These are phyloP conservation scores for Miichthys miiuy DNA, from an alignment of 2,797 vertebrate species.

Conservation along the genomic window DNA sequence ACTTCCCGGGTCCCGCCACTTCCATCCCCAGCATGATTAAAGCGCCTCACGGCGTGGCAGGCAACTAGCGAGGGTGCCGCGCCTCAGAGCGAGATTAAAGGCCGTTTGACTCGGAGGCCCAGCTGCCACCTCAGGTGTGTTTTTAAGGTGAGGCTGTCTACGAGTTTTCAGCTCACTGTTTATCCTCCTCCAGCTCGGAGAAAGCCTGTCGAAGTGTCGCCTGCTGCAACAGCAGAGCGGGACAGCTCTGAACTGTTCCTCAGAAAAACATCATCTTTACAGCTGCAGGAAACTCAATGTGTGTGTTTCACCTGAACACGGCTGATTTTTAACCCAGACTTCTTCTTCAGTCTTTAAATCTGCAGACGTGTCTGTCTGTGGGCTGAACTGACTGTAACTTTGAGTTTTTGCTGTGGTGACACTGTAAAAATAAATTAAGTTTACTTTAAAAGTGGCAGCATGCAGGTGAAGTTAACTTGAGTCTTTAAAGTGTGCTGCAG, in stretches of 20 bases:
- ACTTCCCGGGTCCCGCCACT: conserved; percentile 32
- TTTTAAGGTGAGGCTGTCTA: conserved; percentile 69
- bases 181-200: conserved; percentile 56
- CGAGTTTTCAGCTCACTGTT: conserved; percentile 49
- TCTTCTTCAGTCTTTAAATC: conserved; percentile 8
- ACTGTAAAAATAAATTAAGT: conserved; percentile 12
- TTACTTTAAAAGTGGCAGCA: not conserved
- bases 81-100: conserved; percentile 66
- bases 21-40: conserved; percentile 69
- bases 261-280: conserved; percentile 16
- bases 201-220: conserved; percentile 55
- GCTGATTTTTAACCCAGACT: not conserved
- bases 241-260: conserved; percentile 49
- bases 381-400: not conserved
- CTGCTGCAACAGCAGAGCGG: conserved; percentile 25
- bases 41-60: conserved; percentile 47
- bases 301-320: conserved; percentile 30
- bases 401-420: not conserved
- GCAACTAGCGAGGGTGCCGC: conserved; percentile 33
- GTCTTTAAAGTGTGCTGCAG: too few relatives aligned
- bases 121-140: conserved; percentile 69
- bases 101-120: conserved; percentile 59
- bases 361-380: not conserved
- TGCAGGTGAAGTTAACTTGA: not conserved
- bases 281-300: not conserved